A percentile compares a stretch with the other conserved stretches of the same genome.
Evolutionary conservation across 2,113 vertebrate genomes (phyloP).

Genomic region (Gulo gulo): DNA sequence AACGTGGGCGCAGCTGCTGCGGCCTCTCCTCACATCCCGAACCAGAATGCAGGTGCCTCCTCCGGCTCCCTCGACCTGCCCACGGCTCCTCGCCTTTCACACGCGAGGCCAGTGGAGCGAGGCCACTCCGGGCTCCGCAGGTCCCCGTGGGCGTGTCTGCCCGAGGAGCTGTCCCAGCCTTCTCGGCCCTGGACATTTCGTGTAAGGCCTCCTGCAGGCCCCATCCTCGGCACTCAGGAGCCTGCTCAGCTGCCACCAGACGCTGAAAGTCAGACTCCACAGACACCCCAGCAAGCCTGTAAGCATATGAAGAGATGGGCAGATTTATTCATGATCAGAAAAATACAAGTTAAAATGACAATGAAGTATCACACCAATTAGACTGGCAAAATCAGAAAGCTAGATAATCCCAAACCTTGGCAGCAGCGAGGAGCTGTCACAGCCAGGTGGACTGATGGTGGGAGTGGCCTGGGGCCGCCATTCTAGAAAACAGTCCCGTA

Average conservation of each 20-base stretch:
- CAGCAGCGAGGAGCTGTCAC: background rate
- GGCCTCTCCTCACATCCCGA: background rate
- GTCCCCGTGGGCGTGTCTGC: background rate
- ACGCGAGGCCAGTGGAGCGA: rapidly evolving
- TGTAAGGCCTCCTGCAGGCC: background rate
- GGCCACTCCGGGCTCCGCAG: background rate
- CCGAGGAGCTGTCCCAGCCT: background rate
- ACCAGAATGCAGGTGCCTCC: background rate
- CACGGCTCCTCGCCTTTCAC: background rate
- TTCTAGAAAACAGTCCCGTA: background rate
- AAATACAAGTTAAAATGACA: conserved; percentile 6
- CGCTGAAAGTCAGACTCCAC: background rate
- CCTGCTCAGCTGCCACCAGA: background rate
- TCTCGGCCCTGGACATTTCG: background rate
- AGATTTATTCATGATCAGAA: background rate
- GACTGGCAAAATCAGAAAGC: background rate
- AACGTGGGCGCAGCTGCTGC: background rate
- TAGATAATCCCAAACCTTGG: background rate
- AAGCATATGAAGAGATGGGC: background rate
- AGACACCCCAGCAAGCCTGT: background rate
- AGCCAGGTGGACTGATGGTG: background rate
- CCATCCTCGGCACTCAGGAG: background rate
- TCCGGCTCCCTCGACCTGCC: background rate
- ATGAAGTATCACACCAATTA: background rate
- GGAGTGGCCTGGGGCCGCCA: background rate